phyloP scores from a whole-genome alignment of 2,797 vertebrate genomes.

The Chromis chromis region DNA sequence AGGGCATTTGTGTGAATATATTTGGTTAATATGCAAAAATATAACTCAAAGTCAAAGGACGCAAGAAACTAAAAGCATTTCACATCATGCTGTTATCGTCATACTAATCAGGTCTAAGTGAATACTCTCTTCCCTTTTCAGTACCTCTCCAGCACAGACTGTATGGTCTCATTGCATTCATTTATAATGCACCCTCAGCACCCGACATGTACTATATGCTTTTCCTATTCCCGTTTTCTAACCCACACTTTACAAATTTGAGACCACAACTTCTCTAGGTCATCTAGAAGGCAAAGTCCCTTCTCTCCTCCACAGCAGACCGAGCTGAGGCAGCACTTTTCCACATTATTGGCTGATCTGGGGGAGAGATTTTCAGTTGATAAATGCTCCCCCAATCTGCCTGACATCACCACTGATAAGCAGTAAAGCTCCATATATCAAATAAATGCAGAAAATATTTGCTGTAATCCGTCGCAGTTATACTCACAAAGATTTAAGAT shows the following conservation, averaged over 20 bases:
- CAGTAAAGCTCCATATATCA: slow-evolving; percentile 3
- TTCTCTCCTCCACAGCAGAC: slow-evolving; percentile 21
- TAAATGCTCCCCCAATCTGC: slow-evolving; percentile 30
- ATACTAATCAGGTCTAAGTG: not conserved
- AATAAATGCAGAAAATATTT: not conserved
- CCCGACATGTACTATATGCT: slow-evolving; percentile 24
- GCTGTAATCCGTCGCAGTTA: not conserved
- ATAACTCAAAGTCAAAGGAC: not conserved
- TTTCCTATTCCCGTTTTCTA: slow-evolving; percentile 1
- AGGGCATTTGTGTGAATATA: not conserved
- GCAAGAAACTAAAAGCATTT: too few relatives aligned
- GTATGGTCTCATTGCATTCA: not conserved
- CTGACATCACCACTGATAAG: slow-evolving; percentile 22
- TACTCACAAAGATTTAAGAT: not conserved
- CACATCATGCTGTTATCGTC: not conserved
- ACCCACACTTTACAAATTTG: not conserved
- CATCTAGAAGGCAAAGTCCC: slow-evolving; percentile 35
- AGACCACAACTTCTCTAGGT: slow-evolving; percentile 24
- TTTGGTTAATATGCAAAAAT: not conserved
- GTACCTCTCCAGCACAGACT: not conserved
- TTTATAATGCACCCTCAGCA: slow-evolving; percentile 27
- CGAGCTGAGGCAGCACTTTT: slow-evolving; percentile 59
- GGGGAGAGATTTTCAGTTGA: slow-evolving; percentile 11
- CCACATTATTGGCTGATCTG: slow-evolving; percentile 41
- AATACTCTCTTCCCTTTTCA: not conserved